phyloP scores from a whole-genome alignment of 1,140 invertebrate species.

The Drosophila lini region DNA sequence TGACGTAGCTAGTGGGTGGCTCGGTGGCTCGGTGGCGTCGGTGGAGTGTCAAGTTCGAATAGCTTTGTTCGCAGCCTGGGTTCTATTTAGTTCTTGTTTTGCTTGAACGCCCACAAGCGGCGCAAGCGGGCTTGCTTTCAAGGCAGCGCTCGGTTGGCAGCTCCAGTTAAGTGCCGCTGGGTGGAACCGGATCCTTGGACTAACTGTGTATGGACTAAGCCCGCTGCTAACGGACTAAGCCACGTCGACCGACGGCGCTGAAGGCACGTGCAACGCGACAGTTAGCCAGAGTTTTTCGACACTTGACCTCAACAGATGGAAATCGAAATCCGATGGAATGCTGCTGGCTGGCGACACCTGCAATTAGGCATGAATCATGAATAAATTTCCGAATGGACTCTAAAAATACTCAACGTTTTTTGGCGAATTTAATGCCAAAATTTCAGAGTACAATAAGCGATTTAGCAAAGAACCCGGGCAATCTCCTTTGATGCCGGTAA shows the following conservation, averaged over 20 bases:
- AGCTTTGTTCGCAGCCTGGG: constrained; percentile 11
- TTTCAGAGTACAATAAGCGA: constrained; percentile 18
- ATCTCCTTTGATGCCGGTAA: neutral
- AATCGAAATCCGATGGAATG: constrained; percentile 29
- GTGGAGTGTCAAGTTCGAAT: constrained; percentile 37
- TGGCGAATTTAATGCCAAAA: constrained; percentile 21
- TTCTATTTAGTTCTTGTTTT: constrained; percentile 37
- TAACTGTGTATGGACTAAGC: constrained; percentile 3
- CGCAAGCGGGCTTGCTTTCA: constrained; percentile 21
- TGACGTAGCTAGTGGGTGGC: constrained; percentile 39
- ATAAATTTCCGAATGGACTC: constrained; percentile 53
- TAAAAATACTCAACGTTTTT: constrained; percentile 35
- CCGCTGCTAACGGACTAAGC: neutral
- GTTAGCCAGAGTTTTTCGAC: constrained; percentile 35
- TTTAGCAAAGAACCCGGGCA: constrained; percentile 8
- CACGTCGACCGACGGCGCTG: constrained; percentile 3
- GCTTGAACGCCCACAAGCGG: constrained; percentile 53
- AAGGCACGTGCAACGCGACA: constrained; percentile 27
- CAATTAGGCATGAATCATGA: constrained; percentile 62
- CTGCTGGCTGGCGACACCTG: constrained; percentile 41
- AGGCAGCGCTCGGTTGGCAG: constrained; percentile 49
- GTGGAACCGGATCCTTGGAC: constrained; percentile 53
- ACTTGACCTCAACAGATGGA: constrained; percentile 45
- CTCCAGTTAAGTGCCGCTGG: constrained; percentile 47
- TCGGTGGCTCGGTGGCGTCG: constrained; percentile 12